Evolutionary conservation across 2,113 vertebrate species (phyloP).

Genomic region (Notechis scutatus): DNA sequence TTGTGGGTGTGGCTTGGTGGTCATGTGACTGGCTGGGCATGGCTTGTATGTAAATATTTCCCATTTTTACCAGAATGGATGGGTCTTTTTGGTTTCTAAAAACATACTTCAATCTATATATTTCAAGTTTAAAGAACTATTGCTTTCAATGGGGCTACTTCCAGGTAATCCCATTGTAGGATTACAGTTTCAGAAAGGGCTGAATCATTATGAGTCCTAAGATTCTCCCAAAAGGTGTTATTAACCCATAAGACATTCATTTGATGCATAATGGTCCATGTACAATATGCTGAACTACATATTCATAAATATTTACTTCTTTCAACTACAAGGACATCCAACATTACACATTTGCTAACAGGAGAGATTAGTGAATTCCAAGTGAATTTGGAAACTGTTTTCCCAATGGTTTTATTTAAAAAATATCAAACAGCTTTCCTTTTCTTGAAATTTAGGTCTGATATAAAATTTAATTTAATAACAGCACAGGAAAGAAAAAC

Average conservation of each 20-base stretch:
- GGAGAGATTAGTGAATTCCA: background rate
- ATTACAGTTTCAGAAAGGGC: background rate
- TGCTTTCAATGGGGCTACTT: background rate
- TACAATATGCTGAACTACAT: background rate
- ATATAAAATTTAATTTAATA: constrained; percentile 44
- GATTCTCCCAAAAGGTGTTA: background rate
- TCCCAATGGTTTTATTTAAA: background rate
- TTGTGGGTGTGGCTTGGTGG: no score
- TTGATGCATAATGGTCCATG: background rate
- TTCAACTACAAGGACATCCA: background rate
- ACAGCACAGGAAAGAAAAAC: constrained; percentile 48
- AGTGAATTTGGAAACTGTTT: background rate
- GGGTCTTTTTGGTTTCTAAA: background rate
- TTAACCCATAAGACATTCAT: background rate
- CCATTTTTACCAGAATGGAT: background rate
- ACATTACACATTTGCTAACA: background rate
- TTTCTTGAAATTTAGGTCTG: constrained; percentile 23
- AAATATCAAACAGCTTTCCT: background rate
- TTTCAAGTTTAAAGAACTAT: background rate
- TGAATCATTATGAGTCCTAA: background rate
- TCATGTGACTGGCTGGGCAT: no score
- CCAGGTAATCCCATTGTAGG: background rate
- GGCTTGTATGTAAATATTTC: no score
- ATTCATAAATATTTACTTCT: background rate
- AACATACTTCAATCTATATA: background rate